A percentile compares a stretch with the other conserved stretches of the same genome.
Conservation (phyloP, 1,140 invertebrate species). For the Drosophila nikananu region DNA sequence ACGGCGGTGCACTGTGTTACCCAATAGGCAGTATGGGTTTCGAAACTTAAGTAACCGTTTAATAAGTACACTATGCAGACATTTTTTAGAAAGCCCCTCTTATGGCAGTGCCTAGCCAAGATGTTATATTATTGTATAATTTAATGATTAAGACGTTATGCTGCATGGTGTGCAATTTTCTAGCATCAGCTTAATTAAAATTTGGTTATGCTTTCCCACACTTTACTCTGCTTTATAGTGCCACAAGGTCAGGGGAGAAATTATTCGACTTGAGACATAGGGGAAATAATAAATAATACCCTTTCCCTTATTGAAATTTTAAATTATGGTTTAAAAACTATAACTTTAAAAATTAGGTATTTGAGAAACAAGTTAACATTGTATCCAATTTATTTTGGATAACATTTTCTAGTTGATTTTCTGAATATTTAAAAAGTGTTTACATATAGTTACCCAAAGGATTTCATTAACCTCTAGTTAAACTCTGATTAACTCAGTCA, state of each 20-base stretch:
- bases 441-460: not conserved
- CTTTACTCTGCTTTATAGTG: not conserved
- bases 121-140: constrained; percentile 11
- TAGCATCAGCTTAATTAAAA: constrained; percentile 11
- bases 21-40: constrained; percentile 28
- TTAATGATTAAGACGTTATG: constrained; percentile 16
- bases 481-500: not conserved
- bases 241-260: not conserved
- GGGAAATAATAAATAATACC: too few species aligned
- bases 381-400: too few species aligned
- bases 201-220: constrained; percentile 12
- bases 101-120: not conserved
- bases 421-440: not conserved
- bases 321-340: not conserved
- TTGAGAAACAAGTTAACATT: not conserved
- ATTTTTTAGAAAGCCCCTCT: constrained; percentile 9
- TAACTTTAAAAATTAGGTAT: not conserved
- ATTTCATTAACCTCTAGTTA: not conserved
- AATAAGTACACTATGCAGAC: not conserved
- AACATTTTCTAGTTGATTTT: not conserved
- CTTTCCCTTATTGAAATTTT: not conserved
- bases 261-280: not conserved
- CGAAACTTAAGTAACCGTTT: constrained; percentile 28
- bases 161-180: not conserved
- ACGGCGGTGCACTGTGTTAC: constrained; percentile 36